phyloP scores from a whole-genome alignment of 2,113 vertebrate genomes.

The Carlito syrichta region DNA sequence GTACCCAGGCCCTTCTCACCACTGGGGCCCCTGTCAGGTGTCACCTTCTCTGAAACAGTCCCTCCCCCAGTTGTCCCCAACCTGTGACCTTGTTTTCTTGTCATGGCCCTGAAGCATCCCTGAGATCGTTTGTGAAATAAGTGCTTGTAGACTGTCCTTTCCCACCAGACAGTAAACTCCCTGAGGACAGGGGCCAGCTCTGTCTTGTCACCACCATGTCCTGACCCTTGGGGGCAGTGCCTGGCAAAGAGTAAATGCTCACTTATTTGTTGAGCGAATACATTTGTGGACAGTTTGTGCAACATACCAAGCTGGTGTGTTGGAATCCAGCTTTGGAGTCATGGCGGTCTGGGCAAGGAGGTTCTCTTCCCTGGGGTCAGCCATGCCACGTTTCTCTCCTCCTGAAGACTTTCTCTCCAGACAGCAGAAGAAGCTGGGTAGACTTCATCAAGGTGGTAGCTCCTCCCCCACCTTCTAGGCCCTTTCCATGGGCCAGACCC shows the following conservation, averaged over 20 bases:
- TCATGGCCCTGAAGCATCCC: rapidly evolving
- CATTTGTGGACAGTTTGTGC: background rate
- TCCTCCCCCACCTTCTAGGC: background rate
- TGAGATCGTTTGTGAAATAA: background rate
- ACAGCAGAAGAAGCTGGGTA: background rate
- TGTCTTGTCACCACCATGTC: background rate
- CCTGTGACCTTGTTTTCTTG: rapidly evolving
- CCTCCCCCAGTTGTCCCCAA: rapidly evolving
- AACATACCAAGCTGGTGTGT: rapidly evolving
- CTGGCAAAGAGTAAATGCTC: background rate
- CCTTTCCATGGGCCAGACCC: background rate
- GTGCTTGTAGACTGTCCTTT: background rate
- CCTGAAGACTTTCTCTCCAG: background rate
- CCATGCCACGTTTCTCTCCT: background rate
- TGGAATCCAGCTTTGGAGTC: background rate
- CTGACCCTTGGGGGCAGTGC: background rate
- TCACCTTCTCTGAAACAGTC: background rate
- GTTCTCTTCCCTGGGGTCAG: background rate
- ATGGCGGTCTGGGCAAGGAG: rapidly evolving
- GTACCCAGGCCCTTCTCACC: background rate
- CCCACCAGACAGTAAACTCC: background rate
- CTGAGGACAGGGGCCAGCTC: background rate
- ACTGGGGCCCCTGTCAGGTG: background rate
- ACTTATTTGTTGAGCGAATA: background rate
- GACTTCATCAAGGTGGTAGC: rapidly evolving